Evolutionary conservation across 2,113 vertebrate genomes (phyloP).

Genomic region (Chauna torquata): DNA sequence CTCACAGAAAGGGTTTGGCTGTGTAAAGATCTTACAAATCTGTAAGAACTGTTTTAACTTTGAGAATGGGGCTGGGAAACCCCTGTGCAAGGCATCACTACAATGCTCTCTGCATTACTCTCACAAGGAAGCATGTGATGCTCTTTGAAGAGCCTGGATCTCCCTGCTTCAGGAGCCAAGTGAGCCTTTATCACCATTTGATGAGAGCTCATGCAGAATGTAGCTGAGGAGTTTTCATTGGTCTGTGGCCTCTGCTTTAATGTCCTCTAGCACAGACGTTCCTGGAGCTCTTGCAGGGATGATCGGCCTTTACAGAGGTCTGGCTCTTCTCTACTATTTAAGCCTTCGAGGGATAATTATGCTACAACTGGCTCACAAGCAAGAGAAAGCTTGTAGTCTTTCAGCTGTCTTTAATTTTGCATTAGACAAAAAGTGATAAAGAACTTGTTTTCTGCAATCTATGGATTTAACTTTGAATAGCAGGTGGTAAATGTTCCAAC

Average conservation of each 20-base stretch:
- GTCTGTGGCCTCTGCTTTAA: not conserved
- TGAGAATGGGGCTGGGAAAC: not conserved
- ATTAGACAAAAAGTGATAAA: constrained; percentile 70
- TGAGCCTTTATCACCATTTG: not conserved
- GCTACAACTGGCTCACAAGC: constrained; percentile 29
- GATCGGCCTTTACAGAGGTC: not conserved
- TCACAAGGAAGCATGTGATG: not conserved
- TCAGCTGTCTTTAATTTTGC: constrained; percentile 69
- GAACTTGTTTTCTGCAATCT: constrained; percentile 71
- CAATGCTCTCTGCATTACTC: not conserved
- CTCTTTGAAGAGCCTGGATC: not conserved
- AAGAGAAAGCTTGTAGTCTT: constrained; percentile 47
- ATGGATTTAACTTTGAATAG: constrained; percentile 75
- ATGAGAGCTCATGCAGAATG: not conserved
- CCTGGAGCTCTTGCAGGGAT: not conserved
- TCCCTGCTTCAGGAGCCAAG: not conserved
- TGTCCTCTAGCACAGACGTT: not conserved
- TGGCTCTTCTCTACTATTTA: not conserved
- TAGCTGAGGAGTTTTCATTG: not conserved
- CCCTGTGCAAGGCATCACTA: not conserved
- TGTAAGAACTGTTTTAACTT: not conserved
- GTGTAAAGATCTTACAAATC: not conserved
- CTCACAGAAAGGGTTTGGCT: not conserved
- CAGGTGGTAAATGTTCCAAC: constrained; percentile 74
- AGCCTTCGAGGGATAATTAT: constrained; percentile 58